Conservation (phyloP, 35 echinoderm and acorn worm genomes). For the Patiria miniata region DNA sequence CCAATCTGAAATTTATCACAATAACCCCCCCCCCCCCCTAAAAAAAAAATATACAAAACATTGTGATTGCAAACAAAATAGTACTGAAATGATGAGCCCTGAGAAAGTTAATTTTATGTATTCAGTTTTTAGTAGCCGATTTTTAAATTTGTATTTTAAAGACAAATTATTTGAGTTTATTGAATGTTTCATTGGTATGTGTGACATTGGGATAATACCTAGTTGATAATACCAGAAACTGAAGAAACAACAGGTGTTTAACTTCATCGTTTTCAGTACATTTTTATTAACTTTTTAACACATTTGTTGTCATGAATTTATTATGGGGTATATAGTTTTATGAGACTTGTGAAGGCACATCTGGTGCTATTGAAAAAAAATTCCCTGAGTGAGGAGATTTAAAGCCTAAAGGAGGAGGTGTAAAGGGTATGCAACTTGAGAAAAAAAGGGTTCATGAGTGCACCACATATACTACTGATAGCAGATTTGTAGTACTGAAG, state of each 20-base stretch:
- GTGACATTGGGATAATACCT: slow-evolving; percentile 14
- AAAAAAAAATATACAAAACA: no score
- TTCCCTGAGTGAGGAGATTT: not conserved
- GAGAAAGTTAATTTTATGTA: not conserved
- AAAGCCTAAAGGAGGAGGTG: no score
- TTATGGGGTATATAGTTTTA: not conserved
- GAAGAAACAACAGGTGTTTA: not conserved
- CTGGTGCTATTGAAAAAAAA: not conserved
- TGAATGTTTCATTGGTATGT: not conserved
- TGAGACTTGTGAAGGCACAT: not conserved
- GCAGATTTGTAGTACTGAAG: no score
- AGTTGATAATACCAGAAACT: slow-evolving; percentile 10
- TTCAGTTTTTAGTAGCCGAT: not conserved
- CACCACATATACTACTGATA: no score
- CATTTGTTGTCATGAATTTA: not conserved
- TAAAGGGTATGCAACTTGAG: no score
- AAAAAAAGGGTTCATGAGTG: no score
- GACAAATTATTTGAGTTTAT: not conserved
- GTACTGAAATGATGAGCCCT: no score
- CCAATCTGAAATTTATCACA: no score
- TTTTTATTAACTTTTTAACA: not conserved
- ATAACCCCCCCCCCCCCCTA: no score
- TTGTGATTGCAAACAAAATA: no score
- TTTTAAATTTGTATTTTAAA: not conserved
- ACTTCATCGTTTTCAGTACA: not conserved